Base-by-base conservation (phyloP, 2,888 invertebrate genomes). In the Agonopterix subpropinquella region DNA sequence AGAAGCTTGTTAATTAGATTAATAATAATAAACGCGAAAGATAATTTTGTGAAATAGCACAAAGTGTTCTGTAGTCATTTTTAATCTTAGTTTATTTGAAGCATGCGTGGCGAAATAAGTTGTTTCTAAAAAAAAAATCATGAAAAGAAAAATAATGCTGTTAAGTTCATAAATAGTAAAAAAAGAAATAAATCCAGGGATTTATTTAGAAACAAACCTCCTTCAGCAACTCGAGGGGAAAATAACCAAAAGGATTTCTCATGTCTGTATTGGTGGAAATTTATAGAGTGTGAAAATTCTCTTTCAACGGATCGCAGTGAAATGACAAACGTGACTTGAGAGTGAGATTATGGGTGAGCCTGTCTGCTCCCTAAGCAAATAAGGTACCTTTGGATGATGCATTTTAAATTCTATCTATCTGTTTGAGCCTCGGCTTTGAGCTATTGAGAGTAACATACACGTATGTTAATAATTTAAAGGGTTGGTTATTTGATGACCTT, bases 221-320 rank as follows among this genome's bases (percentile, higher is more conserved):
- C 61, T 64, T 61, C 62, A 56, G 54, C 43, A 51, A 18, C 54
- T 66, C 63, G 58, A 61, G 55, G 42, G 62, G 57, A 62, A 28
- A 28, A 61, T 70, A 77, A 61, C 66, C 67, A 57, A 45, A 52
- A 52, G 73, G 73, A 72, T 79, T 73, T 72, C 70, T 73, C 67
- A 70, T 69, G 63, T 63, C 62, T 57, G 67, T 70, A 69, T 73
- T 66, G 71, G 68, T 59, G 69, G 65, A 68, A 80, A 81, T 83
- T 80, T 81, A 80, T 82, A 79, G 80, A 81, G 74, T 82, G 83
- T 80, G 80, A 80, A 81, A 80, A 78, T 72, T 75, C 72, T 64
- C 64, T 68, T 69, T 69, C 70, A 65, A 62, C 67, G 73, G 74
- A 73, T 80, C 73, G 64, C 61, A 67, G 67, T 69, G 74, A 70